Base-by-base conservation (phyloP, 2,113 vertebrate genomes). In the Protobothrops flavoviridis region DNA sequence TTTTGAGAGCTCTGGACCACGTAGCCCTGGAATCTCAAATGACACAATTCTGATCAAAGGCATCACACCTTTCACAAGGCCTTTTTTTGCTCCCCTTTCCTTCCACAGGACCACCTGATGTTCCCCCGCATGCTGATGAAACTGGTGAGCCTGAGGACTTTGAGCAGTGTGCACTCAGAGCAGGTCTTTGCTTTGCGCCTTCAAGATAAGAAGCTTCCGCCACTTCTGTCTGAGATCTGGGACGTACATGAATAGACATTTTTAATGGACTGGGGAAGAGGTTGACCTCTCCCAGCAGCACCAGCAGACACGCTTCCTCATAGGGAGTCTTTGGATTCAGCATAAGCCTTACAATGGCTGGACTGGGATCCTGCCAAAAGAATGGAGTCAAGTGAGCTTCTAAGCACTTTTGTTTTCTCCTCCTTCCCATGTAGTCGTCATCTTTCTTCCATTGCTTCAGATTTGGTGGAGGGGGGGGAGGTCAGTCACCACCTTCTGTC, bases 51-150 rank as follows among this genome's bases (percentile, higher is more conserved):
- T 64, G 59, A n/a, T 4, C 33, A n/a, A 90, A 43, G 24, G 43
- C 50, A 2, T 5, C 5, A n/a, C 6, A 3, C 45, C 86, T 9
- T 17, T 29, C 87, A 81, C 69, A 17, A 20, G 74, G 9, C 17
- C 33, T 21, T 33, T 81, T 81, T 43, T 11, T 12, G 0, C 39
- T 7, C 23, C 13, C 52, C 26, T 23, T n/a, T 55, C 39, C 0
- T 85, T 50, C 56, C 1, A 0, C 88, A 98, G 97, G 97, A 98
- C 95, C 97, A 97, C 88, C 95, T 98, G 87, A 97, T 97, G 92
- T 98, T 98, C 91, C 97, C 97, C 0, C 97, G 97, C 8, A 98
- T 98, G 97, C 95, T 98, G 90, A 98, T 98, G 97, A 98, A 98
- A 94, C 95, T 98, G 1, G 97, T 98, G 92, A 97, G 97, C 92